Evolutionary conservation across 1,140 invertebrate genomes (phyloP), one percentile per base, ranked within the genome.

Genomic region (Nautilus pompilius): DNA sequence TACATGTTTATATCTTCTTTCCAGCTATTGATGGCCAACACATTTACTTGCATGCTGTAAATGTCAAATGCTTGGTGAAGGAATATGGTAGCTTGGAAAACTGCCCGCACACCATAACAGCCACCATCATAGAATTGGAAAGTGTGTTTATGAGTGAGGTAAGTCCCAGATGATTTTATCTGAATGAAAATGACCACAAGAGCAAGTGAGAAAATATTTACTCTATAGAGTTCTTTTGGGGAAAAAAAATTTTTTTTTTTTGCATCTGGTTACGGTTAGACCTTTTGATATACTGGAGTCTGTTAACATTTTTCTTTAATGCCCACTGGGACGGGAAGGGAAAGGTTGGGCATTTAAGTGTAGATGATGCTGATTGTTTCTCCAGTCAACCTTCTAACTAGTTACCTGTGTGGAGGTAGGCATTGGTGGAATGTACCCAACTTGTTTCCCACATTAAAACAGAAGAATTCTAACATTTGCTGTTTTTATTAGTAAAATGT

Each of bases 41-140:
- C 76, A 88, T 97, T 29, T 99, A 93, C 80, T 81, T 98, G 51
- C 92, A 97, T 84, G 89, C 92, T 3, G 80, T 98, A 67, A 98
- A 98, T 83, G 89, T 92, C 2, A 89, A 90, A 56, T 95, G 97
- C 88, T 80, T 99, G 65, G 90, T 92, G 74, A 87, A 89, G 49
- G 89, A 92, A 51, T 97, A 94, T 84, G 93, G 92, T 20, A 87
- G 85, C 49, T 85, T 97, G 51, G 89, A 92, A 63, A 83, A 89
- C 46, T 90, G 90, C 63, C 95, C 95, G 0, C 80, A 84, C 4
- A 74, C 84, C 8, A 88, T 98, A 33, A 80, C 68, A 36, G 85
- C 78, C 20, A 79, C 85, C 62, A 89, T 97, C 53, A 77, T 97
- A 2, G 93, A 95, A 77, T 90, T 91, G 68, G 93, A 96, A 75